Base-by-base conservation (phyloP, 2,797 vertebrate genomes). In the Pangasius mekongensis region DNA sequence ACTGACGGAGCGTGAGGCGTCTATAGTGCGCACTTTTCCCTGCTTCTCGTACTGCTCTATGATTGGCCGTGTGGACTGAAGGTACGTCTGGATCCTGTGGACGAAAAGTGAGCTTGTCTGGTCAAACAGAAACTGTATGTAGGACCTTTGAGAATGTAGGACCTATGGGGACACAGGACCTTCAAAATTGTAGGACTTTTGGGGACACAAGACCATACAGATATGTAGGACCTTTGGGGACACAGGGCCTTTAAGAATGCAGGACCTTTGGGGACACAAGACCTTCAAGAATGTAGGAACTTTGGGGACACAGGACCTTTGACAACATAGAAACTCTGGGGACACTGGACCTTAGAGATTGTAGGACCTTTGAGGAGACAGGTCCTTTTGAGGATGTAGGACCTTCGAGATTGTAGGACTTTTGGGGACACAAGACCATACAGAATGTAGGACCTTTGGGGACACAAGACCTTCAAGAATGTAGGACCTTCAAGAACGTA, bases 11-110 rank as follows among this genome's bases (percentile, higher is more conserved):
- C 95, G 96, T 85, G 99, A 98, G 81, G 98, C 99, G 78, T 99
- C 98, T 89, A 99, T 95, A 83, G 95, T 98, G 93, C 92, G 96
- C 91, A 99, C 98, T 94, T 99, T 99, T 10, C 98, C 98, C 36
- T 94, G 95, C 93, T 96, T 94, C 92, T 97, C 95, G 90, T 99
- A 99, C 91, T 94, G 95, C 22, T 98, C 96, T 92, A 99, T 97
- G 91, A 99, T 97, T 87, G 99, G 99, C 90, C 95, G 96, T n/a
- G 99, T 99, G 83, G 98, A 99, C 92, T 97, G 95, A 89, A 97
- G 96, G 91, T 99, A 99, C 0, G 98, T 99, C 91, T 99, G 95
- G 95, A 99, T 97, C 95, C 99, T 99, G 94, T 80, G 91, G 93
- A 76, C 83, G 49, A 90, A 85, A 87, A 73, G 30, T 8, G 5